Evolutionary conservation across 2,888 invertebrate species (phyloP), one percentile per base, ranked within the genome.

Genomic region (Drosophila hamatofila): DNA sequence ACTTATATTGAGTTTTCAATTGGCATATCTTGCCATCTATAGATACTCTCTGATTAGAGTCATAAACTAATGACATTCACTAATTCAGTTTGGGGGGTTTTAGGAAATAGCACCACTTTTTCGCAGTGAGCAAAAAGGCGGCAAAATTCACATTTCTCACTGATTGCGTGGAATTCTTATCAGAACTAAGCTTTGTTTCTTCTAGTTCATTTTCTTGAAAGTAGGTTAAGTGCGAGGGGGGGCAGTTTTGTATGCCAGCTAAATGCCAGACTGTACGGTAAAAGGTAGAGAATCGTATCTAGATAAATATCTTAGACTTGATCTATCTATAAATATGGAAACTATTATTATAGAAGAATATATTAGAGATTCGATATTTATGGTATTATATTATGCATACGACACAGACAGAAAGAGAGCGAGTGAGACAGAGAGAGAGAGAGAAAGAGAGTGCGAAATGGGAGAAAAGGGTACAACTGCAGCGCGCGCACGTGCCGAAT

Each of bases 251-350:
- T n/a, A 18, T 18, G 41, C 9, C n/a, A 18, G 18, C 2, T 21
- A 12, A 12, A 12, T 42, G 6, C n/a, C n/a, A n/a, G n/a, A 12
- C 11, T 41, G 9, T 46, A n/a, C 39, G 16, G 59, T 30, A 23
- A 23, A 44, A 0, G 16, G 62, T 42, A 72, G 49, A 78, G 21
- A 72, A 64, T 61, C 66, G 72, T 77, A 77, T 77, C 66, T 81
- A 64, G 84, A 86, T 75, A 80, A 67, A 72, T 69, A 79, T 79
- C 66, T 64, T 60, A n/a, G 25, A 2, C 8, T 14, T 16, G 1
- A 39, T 33, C 8, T 33, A 33, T 4, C 14, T 21, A 21, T 37
- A 12, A 35, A 37, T 52, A 30, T 49, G 12, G 12, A 16, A 12
- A 12, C 14, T 14, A 51, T 9, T 21, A 5, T 37, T 37, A 3